Base-by-base conservation (phyloP, 2,113 vertebrate species). In the Seriola aureovittata region DNA sequence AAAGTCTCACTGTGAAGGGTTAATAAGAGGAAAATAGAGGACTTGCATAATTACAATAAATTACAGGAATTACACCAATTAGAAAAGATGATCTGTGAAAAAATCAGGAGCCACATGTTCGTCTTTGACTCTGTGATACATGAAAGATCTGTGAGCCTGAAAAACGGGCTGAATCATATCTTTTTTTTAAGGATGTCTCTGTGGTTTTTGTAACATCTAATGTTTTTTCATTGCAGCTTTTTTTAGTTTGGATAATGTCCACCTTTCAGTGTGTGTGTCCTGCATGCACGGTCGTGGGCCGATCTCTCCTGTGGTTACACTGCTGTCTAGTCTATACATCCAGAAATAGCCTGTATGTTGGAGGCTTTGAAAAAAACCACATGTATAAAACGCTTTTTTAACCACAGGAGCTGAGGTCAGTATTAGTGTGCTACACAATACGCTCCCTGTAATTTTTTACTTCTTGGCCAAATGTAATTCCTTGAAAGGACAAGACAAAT, bases 231-330 rank as follows among this genome's bases (percentile, higher is more conserved):
- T 12, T 34, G 52, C 52, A 38, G 14, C 55, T 85, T 67, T 75
- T 73, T 57, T 78, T 64, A 68, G 59, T 66, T 29, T 85, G 85
- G 85, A 87, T 80, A 65, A 74, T 57, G 80, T 85, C 82, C 82
- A 87, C 54, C 55, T 81, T 48, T 57, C 34, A 40, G 11, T 46
- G 66, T 58, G 65, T 69, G 48, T 52, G 55, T 50, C 64, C 55
- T 69, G 10, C 52, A 23, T 70, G 64, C 36, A 65, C 14, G 64
- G 57, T 40, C 57, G 12, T 13, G 64, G 82, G 82, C 54, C 32
- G 58, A 72, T 78, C 68, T 69, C 19, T 69, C 32, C 74, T 84
- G 92, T 85, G 89, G 85, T 81, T 57, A 7, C 17, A 1, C 78
- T 75, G 67, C 77, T 70, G 78, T 86, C 59, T 78, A 50, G 80